phyloP scores from a whole-genome alignment of 2,888 invertebrate genomes.

The Monopis laevigella region DNA sequence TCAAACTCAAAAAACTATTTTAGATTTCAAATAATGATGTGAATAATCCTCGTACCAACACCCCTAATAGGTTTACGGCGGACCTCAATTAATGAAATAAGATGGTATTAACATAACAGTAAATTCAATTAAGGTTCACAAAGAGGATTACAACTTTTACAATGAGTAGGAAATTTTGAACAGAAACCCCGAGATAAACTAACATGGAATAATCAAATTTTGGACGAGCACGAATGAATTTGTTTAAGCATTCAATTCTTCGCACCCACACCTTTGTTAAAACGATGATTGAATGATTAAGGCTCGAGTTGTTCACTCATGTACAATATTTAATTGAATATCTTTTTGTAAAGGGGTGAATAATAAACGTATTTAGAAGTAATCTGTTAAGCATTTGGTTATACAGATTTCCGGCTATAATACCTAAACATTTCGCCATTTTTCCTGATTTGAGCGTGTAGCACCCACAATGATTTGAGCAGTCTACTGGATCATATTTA shows the following conservation, averaged over 20 bases:
- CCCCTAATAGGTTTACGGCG: conserved; percentile 61
- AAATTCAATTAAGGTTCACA: conserved; percentile 65
- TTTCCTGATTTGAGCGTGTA: too few relatives aligned
- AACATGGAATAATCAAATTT: conserved; percentile 60
- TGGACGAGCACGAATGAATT: conserved; percentile 43
- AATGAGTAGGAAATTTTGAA: conserved; percentile 32
- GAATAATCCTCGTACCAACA: background rate
- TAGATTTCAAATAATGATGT: too few relatives aligned
- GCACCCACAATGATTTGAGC: too few relatives aligned
- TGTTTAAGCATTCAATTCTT: conserved; percentile 34
- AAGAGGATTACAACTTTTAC: conserved; percentile 68
- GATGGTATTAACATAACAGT: conserved; percentile 68
- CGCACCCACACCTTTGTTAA: conserved; percentile 23
- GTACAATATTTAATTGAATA: too few relatives aligned
- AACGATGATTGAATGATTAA: conserved; percentile 6
- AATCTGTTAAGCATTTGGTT: too few relatives aligned
- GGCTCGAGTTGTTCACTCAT: too few relatives aligned
- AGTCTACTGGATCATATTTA: too few relatives aligned
- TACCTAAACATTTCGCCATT: too few relatives aligned
- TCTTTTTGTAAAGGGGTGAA: too few relatives aligned
- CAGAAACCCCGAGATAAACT: conserved; percentile 43
- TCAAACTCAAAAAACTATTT: too few relatives aligned
- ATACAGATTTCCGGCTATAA: too few relatives aligned
- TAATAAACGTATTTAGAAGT: too few relatives aligned
- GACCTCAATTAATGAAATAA: conserved; percentile 66